Evolutionary conservation across 1,140 invertebrate genomes (phyloP), one percentile per base, ranked within the genome.

Genomic region (Drosophila santomea): DNA sequence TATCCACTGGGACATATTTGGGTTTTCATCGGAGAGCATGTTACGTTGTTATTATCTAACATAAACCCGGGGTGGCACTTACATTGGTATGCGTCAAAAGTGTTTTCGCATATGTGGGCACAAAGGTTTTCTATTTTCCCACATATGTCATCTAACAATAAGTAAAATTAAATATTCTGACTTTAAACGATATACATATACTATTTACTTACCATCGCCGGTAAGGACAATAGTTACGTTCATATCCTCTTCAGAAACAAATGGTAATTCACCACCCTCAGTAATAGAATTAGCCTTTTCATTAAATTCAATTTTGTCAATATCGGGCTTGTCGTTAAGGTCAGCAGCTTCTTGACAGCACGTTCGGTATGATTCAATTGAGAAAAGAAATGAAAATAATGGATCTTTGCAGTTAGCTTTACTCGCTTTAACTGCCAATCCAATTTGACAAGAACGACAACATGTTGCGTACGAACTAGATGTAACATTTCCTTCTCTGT

Each of bases 31-130:
- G 17, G 54, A 52, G 79, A 72, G 57, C 95, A 96, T 2, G 95
- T 94, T 66, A 94, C 94, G 51, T 94, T 94, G 86, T 96, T 95
- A 6, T 94, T 91, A 35, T 94, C 92, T 25, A 96, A 90, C 43
- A 93, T 93, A 77, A 94, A 96, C 3, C 96, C 96, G 17, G 94
- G 91, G 14, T 94, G 93, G 83, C 96, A 97, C 35, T 94, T 93
- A 90, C 96, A 97, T 54, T 93, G 93, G 90, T 95, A 97, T 0
- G 96, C 96, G 25, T 94, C 94, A 14, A 93, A 93, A 0, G 94
- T 94, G 12, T 95, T 94, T 12, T 95, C 93, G 68, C 96, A 96
- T 69, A 95, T 94, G 51, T 96, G 95, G 0, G 94, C 94, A 76
- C 96, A 96, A 2, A 96, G 91, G 73, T 95, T 93, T 2, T 94